These are phyloP conservation scores for Pyrocoelia pectoralis DNA, from an alignment of 2,888 invertebrate species.

Conservation along the genomic window DNA sequence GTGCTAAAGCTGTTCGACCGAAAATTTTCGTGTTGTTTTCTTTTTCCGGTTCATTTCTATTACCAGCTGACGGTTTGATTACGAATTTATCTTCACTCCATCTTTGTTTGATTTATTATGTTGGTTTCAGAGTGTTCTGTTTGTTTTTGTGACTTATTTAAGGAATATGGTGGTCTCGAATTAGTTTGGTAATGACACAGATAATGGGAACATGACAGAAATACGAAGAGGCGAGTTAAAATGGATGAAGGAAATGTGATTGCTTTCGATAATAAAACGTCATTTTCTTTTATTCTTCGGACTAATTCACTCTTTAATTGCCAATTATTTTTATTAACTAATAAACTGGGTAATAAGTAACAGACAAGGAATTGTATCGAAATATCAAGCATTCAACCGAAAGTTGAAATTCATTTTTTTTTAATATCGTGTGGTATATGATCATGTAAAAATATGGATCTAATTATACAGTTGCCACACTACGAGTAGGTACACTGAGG, in stretches of 20 bases:
- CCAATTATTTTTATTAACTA: not conserved
- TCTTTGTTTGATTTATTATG: not conserved
- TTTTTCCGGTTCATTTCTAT: not conserved
- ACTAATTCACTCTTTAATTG: too few species aligned
- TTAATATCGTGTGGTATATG: too few species aligned
- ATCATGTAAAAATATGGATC: too few species aligned
- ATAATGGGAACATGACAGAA: not conserved
- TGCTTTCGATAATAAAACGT: too few species aligned
- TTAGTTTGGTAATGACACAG: not conserved
- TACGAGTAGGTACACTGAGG: too few species aligned
- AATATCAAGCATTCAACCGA: too few species aligned
- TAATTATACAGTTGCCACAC: too few species aligned
- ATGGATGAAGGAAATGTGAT: too few species aligned
- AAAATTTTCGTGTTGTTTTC: constrained; percentile 18
- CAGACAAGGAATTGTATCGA: too few species aligned
- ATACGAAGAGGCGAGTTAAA: too few species aligned
- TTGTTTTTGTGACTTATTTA: not conserved
- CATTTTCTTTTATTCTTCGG: too few species aligned
- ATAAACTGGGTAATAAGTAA: not conserved
- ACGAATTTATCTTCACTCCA: not conserved
- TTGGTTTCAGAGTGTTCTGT: not conserved
- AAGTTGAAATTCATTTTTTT: too few species aligned
- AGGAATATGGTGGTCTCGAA: not conserved
- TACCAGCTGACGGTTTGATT: not conserved
- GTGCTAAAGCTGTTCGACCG: constrained; percentile 9